Evolutionary conservation across 2,797 vertebrate genomes (phyloP).

Genomic region (Aselliscus stoliczkanus): DNA sequence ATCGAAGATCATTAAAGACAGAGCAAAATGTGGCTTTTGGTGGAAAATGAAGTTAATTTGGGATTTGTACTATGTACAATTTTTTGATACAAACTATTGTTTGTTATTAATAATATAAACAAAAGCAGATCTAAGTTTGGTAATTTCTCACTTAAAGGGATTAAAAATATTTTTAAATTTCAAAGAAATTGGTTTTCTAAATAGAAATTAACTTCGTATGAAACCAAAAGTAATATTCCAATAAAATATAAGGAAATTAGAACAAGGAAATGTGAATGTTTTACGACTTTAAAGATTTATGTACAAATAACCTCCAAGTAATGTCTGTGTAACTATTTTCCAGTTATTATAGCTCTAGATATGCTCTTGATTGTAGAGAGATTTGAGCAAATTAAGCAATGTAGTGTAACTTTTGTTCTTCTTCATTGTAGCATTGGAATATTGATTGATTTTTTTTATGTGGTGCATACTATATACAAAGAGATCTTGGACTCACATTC

Average conservation of each 20-base stretch:
- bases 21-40: neutral
- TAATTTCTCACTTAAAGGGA: neutral
- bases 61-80: neutral
- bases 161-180: neutral
- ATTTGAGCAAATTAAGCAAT: slow-evolving; percentile 12
- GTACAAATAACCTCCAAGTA: neutral
- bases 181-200: neutral
- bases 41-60: slow-evolving; percentile 10
- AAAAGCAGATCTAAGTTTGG: neutral
- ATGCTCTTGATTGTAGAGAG: neutral
- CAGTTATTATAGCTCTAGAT: neutral
- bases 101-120: neutral
- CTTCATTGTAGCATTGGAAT: neutral
- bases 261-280: neutral
- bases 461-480: fast-evolving
- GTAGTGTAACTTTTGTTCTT: neutral
- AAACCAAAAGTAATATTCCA: neutral
- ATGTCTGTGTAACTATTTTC: neutral
- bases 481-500: neutral
- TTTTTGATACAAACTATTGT: neutral
- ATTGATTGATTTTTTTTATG: neutral
- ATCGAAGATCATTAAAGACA: neutral
- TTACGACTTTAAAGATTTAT: neutral
- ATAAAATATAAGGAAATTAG: neutral
- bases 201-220: neutral